Base-by-base conservation (phyloP, 2,113 vertebrate genomes). In the Tympanuchus pallidicinctus region DNA sequence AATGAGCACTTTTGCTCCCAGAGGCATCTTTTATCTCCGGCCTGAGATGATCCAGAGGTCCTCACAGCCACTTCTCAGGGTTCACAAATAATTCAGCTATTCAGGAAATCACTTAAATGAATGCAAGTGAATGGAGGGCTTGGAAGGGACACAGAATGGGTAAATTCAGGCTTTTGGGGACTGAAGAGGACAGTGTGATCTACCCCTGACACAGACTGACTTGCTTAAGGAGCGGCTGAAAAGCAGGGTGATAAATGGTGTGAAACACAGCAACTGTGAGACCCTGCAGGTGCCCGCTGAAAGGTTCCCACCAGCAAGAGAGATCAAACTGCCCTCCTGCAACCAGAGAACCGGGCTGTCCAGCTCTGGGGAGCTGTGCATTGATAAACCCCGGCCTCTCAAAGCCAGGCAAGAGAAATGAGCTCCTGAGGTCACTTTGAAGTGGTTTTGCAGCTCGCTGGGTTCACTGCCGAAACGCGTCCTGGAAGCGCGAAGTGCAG, bases 301-400 rank as follows among this genome's bases (percentile, higher is more conserved):
- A 52, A 3, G 1, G 0, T 82, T 91, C 47, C 57, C 70, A 74
- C 8, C 8, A 52, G 16, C 38, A 79, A 82, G 14, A 1, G 0
- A 65, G 63, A 30, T 6, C 43, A 24, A 64, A 77, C 75, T 3
- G 14, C 20, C 13, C 42, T 0, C 0, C 3, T 66, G 52, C 65
- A 82, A 60, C 56, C 8, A 42, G 9, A 69, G 52, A 93, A 69
- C 22, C 0, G 0, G 57, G 77, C n/a, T 8, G 22, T 4, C 73
- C 4, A 0, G 61, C 65, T 59, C 21, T 2, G 3, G 24, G 34
- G 27, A 92, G 78, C 74, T 66, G 8, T 1, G 30, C 85, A 82
- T 60, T 25, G 64, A 94, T 45, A 75, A 90, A 92, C 34, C 90
- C 72, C 50, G 50, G 66, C 21, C 67, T 80, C 32, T 54, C 38